Percentiles rank a stretch among this genome's conserved stretches.
Conservation (phyloP, 2,888 invertebrate genomes). For the Linnaemya tessellans region DNA sequence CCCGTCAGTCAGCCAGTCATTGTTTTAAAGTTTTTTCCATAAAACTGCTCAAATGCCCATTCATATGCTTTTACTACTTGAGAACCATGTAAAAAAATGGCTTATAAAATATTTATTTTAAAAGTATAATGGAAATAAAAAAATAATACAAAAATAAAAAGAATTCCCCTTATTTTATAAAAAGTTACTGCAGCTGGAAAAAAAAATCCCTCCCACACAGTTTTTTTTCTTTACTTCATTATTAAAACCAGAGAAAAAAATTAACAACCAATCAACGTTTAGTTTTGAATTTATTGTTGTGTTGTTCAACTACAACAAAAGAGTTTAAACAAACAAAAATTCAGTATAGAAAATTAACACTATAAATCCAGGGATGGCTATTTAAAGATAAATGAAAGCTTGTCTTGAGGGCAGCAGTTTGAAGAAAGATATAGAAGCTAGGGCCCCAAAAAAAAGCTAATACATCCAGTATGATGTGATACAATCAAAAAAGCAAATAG, state of each 20-base stretch:
- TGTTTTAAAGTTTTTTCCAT: background rate
- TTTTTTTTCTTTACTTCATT: slow-evolving; percentile 42
- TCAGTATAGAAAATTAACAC: slow-evolving; percentile 42
- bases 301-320: slow-evolving; percentile 63
- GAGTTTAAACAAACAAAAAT: slow-evolving; percentile 56
- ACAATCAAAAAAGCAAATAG: too few relatives aligned
- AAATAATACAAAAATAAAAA: background rate
- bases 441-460: too few relatives aligned
- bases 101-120: slow-evolving; percentile 60
- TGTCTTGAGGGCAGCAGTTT: background rate
- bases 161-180: slow-evolving; percentile 30
- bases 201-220: slow-evolving; percentile 57
- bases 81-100: slow-evolving; percentile 56
- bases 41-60: background rate
- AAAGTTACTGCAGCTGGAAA: background rate
- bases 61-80: background rate
- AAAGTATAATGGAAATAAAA: background rate
- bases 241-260: slow-evolving; percentile 33
- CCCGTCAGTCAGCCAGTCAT: slow-evolving; percentile 13
- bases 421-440: background rate
- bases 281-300: slow-evolving; percentile 71
- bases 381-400: too few relatives aligned
- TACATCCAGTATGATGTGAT: too few relatives aligned
- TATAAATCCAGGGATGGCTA: background rate
- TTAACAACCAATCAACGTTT: slow-evolving; percentile 69